Evolutionary conservation across 2,113 vertebrate genomes (phyloP).

Genomic region (Ia io): DNA sequence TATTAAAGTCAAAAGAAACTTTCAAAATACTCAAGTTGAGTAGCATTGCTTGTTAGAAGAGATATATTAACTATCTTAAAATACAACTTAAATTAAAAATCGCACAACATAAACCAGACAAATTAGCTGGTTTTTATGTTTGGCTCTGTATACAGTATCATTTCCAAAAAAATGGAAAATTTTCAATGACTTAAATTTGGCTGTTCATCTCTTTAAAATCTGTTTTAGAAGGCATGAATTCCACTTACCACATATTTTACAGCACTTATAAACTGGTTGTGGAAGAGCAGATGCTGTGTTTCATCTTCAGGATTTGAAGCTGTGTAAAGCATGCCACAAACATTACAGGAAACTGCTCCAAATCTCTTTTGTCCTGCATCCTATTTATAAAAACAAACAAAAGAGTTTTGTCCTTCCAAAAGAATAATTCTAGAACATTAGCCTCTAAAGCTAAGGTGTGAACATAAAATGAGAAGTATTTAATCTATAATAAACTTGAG

Average conservation of each 20-base stretch:
- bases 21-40: conserved; percentile 25
- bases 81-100: conserved; percentile 44
- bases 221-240: conserved; percentile 58
- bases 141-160: neutral
- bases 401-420: neutral
- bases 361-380: conserved; percentile 96
- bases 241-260: conserved; percentile 97
- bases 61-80: conserved; percentile 21
- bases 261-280: conserved; percentile 98
- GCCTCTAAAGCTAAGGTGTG: neutral
- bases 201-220: conserved; percentile 33
- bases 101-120: conserved; percentile 29
- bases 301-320: conserved; percentile 96
- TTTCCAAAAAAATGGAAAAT: neutral
- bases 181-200: conserved; percentile 21
- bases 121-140: conserved; percentile 30
- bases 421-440: neutral
- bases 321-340: conserved; percentile 99
- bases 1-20: conserved; percentile 35
- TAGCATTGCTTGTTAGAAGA: conserved; percentile 7
- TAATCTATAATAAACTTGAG: neutral
- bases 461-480: neutral
- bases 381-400: conserved; percentile 78
- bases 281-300: conserved; percentile 96
- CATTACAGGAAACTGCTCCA: conserved; percentile 93